Evolutionary conservation across 2,113 vertebrate species (phyloP).

Genomic region (Campylorhamphus procurvoides): DNA sequence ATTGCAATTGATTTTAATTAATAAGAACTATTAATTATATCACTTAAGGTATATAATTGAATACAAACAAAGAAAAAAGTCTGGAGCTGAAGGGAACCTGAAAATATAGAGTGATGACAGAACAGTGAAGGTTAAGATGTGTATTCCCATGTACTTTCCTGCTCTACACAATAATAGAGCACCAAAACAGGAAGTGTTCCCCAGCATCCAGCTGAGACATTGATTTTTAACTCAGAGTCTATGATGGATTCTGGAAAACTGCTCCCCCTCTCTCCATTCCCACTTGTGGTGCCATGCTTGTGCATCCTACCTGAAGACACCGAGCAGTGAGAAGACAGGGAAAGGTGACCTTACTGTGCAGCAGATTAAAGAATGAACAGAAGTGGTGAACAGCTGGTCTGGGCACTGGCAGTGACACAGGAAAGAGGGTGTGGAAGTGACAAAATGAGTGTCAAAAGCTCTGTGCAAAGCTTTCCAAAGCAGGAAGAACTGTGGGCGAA

Average conservation of each 20-base stretch:
- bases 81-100: neutral
- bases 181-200: neutral
- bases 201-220: neutral
- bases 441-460: neutral
- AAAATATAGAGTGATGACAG: neutral
- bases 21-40: neutral
- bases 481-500: neutral
- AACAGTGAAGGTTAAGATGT: neutral
- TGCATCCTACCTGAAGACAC: neutral
- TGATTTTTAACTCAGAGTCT: neutral
- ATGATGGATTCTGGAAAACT: neutral
- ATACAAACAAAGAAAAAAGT: neutral
- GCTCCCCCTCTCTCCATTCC: neutral
- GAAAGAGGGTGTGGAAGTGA: neutral
- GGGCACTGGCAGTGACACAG: neutral
- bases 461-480: neutral
- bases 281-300: neutral
- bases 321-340: neutral
- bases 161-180: neutral
- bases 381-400: neutral
- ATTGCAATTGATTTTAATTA: neutral
- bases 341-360: neutral
- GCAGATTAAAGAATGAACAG: neutral
- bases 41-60: neutral
- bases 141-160: neutral